phyloP scores from a whole-genome alignment of 2,113 vertebrate species.

The Eleginops maclovinus region DNA sequence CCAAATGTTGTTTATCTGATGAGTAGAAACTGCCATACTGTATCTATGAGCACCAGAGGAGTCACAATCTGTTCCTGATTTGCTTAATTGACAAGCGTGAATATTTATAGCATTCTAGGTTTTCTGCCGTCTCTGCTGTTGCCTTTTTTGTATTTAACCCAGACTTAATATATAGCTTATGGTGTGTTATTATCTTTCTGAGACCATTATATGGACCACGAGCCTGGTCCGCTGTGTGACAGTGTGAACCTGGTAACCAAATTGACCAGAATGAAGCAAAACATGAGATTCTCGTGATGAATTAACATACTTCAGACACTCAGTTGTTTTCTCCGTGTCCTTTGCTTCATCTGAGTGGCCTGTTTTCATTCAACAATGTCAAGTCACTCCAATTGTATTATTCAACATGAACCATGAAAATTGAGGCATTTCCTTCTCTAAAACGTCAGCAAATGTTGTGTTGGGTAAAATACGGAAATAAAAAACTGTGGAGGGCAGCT shows the following conservation, averaged over 20 bases:
- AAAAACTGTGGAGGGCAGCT: background rate
- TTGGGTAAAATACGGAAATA: background rate
- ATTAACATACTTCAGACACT: slow-evolving; percentile 3
- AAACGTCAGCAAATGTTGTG: slow-evolving; percentile 1
- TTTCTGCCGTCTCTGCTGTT: background rate
- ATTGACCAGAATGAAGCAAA: background rate
- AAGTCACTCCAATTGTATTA: slow-evolving; percentile 12
- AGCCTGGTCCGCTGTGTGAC: background rate
- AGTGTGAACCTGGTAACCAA: background rate
- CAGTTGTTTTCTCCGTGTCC: slow-evolving; percentile 8
- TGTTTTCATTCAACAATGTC: slow-evolving; percentile 50
- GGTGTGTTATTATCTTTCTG: background rate
- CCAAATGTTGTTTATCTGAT: background rate
- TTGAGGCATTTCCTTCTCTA: background rate
- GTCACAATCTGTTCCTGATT: background rate
- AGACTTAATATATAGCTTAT: background rate
- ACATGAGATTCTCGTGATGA: slow-evolving; percentile 27
- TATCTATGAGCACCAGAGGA: background rate
- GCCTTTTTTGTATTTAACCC: background rate
- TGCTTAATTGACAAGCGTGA: background rate
- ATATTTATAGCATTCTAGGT: background rate
- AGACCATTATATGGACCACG: background rate
- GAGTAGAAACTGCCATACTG: background rate
- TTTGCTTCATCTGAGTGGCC: background rate
- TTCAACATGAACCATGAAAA: slow-evolving; percentile 9